Evolutionary conservation across 2,888 invertebrate species (phyloP).

Genomic region (Hylaea fasciaria): DNA sequence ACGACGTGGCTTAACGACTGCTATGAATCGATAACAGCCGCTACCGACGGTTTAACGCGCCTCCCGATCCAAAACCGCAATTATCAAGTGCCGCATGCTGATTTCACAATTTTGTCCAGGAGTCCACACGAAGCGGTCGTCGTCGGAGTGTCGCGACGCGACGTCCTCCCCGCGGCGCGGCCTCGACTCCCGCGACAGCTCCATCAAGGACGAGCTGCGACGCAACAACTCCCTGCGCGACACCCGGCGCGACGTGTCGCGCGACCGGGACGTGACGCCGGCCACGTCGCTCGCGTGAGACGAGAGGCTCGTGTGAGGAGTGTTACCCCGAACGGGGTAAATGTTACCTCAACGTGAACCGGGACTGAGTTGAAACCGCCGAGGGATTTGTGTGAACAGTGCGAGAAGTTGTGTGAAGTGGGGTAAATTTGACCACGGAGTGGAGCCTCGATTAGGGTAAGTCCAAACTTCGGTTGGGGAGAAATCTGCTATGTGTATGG

Average conservation of each 20-base stretch:
- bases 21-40: no score
- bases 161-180: constrained; percentile 71
- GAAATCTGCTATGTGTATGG: no score
- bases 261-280: constrained; percentile 59
- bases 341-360: neutral
- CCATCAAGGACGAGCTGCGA: constrained; percentile 71
- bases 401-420: no score
- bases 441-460: no score
- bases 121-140: constrained; percentile 79
- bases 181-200: constrained; percentile 67
- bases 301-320: constrained; percentile 7
- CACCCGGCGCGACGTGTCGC: constrained; percentile 60
- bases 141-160: constrained; percentile 78
- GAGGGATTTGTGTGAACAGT: no score
- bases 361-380: no score
- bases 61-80: no score
- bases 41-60: no score
- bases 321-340: constrained; percentile 7
- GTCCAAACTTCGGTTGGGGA: no score
- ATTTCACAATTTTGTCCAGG: constrained; percentile 51
- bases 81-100: no score
- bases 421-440: no score
- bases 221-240: constrained; percentile 77
- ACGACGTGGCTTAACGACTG: no score
- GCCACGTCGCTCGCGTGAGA: constrained; percentile 73